phyloP scores from a whole-genome alignment of 2,113 vertebrate genomes.

The Blennius ocellaris region DNA sequence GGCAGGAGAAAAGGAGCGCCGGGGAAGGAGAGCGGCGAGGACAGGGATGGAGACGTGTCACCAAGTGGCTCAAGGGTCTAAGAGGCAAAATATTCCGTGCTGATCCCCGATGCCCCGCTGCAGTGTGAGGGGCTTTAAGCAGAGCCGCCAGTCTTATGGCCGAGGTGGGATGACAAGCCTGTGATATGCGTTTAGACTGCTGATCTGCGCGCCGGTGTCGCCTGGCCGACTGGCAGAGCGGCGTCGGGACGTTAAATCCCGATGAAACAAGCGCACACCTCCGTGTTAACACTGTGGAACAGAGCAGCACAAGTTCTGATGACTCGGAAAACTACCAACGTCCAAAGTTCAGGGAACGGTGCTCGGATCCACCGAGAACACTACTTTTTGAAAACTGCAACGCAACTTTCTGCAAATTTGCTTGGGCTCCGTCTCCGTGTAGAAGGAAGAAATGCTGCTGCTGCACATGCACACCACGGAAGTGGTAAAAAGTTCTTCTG shows the following conservation, averaged over 20 bases:
- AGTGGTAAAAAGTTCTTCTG: too few relatives aligned
- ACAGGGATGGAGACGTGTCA: conserved; percentile 40
- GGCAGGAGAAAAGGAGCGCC: conserved; percentile 26
- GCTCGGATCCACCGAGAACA: too few relatives aligned
- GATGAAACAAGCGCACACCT: conserved; percentile 11
- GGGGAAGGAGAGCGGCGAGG: not conserved
- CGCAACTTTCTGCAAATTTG: too few relatives aligned
- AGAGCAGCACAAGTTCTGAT: not conserved
- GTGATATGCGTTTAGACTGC: conserved; percentile 50
- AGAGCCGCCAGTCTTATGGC: conserved; percentile 51
- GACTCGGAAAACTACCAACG: not conserved
- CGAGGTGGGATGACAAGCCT: conserved; percentile 33
- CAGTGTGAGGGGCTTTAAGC: conserved; percentile 48
- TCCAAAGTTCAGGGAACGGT: not conserved
- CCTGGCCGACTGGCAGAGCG: conserved; percentile 8
- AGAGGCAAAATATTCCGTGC: conserved; percentile 50
- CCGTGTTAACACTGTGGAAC: not conserved
- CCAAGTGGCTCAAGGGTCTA: conserved; percentile 50
- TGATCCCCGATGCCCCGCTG: conserved; percentile 52
- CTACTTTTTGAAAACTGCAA: too few relatives aligned
- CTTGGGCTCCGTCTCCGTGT: too few relatives aligned
- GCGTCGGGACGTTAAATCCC: not conserved
- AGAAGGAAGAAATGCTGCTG: too few relatives aligned
- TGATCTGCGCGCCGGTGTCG: conserved; percentile 24
- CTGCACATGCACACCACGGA: too few relatives aligned